Conservation (phyloP, 2,113 vertebrate genomes). For the Camarhynchus parvulus region DNA sequence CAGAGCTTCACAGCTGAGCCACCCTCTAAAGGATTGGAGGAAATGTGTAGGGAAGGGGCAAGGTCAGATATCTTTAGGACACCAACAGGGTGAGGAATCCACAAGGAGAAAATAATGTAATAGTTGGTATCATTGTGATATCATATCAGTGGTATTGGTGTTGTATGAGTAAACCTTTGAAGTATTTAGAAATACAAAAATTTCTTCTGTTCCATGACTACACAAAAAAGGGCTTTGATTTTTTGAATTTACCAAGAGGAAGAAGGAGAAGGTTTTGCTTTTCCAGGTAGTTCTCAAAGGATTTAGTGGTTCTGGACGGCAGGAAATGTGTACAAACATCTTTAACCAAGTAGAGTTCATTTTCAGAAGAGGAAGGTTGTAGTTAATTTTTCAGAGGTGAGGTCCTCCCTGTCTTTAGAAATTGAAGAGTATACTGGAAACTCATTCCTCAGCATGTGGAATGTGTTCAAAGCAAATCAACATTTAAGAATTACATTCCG, state of each 20-base stretch:
- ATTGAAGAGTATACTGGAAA: not conserved
- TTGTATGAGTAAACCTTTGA: not conserved
- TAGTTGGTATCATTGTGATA: not conserved
- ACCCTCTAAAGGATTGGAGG: not conserved
- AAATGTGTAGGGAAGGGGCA: not conserved
- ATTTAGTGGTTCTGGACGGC: not conserved
- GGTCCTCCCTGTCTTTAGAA: not conserved
- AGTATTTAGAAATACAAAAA: not conserved
- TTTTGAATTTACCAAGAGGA: not conserved
- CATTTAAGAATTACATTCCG: constrained; percentile 15
- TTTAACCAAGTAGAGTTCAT: not conserved
- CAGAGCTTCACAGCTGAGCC: constrained; percentile 32
- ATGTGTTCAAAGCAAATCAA: constrained; percentile 3
- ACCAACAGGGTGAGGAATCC: not conserved
- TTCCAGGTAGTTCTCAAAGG: not conserved
- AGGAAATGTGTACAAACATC: not conserved
- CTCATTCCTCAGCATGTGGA: not conserved
- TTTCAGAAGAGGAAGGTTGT: not conserved
- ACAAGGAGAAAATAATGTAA: not conserved
- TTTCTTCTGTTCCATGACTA: not conserved
- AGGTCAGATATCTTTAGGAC: not conserved
- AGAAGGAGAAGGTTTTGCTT: not conserved
- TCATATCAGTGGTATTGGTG: not conserved
- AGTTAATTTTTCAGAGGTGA: not conserved
- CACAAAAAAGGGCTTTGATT: not conserved